phyloP scores from a whole-genome alignment of 37 sponge, comb jelly and placozoan species.

The Hexactinellida sp. region DNA sequence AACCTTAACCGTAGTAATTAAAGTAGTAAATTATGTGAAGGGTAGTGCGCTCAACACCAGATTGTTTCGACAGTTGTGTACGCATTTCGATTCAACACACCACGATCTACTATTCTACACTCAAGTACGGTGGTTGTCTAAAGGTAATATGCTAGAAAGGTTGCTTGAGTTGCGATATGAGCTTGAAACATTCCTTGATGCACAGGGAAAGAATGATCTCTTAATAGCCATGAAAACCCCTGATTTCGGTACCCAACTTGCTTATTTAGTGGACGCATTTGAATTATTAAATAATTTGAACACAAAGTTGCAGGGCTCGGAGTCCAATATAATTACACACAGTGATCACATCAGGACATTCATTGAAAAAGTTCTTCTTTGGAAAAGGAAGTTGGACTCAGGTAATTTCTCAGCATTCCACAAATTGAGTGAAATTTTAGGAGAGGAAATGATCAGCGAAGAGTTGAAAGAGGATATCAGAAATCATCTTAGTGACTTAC shows the following conservation, averaged over 20 bases:
- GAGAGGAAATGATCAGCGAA: background rate
- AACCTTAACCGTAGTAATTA: conserved; percentile 12
- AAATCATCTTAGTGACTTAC: background rate
- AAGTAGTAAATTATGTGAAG: conserved; percentile 17
- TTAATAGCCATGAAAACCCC: background rate
- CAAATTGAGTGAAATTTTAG: conserved; percentile 18
- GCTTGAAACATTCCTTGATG: conserved; percentile 12
- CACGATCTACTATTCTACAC: background rate
- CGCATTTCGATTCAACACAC: conserved; percentile 15
- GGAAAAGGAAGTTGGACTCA: conserved; percentile 17
- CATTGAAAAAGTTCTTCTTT: conserved; percentile 17
- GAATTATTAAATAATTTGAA: background rate
- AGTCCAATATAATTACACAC: conserved; percentile 6
- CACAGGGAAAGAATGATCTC: conserved; percentile 15
- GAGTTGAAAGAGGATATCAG: conserved; percentile 17
- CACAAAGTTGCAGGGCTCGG: background rate
- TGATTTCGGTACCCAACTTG: background rate
- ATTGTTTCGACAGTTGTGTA: background rate
- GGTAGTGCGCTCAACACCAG: conserved; percentile 9
- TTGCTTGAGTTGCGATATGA: background rate
- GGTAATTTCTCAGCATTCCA: background rate
- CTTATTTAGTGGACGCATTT: background rate
- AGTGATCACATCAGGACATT: conserved; percentile 15
- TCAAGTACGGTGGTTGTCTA: conserved; percentile 8
- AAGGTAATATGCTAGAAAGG: conserved; percentile 15